Base-by-base conservation (phyloP, 2,797 vertebrate genomes). In the Ptychadena robeensis region DNA sequence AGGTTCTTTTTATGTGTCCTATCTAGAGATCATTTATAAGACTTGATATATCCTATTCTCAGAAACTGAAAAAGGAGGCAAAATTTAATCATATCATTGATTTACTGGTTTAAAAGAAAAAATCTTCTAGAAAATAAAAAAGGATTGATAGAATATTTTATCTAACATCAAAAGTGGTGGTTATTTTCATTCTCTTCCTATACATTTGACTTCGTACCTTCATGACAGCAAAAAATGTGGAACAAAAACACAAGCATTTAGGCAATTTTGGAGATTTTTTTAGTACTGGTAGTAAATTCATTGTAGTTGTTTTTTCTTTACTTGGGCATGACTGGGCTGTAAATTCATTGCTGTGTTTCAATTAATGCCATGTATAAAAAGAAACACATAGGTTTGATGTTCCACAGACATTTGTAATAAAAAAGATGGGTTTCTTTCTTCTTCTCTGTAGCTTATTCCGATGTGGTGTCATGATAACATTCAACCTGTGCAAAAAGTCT, bases 21-120 rank as follows among this genome's bases (percentile, higher is more conserved):
- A 40, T 34, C 8, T 88, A 85, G 87, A 87, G 57, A 77, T 83
- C 79, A 80, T 84, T 86, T 85, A 87, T 82, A 87, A 89, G 83
- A 35, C 14, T 31, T 35, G 4, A 64, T 10, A 76, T 81, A 25
- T 85, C 70, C 72, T 38, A 61, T 76, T 85, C 71, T 85, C 27
- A 63, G 35, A 18, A 12, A 79, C 48, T 68, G 48, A 9, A 69
- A 35, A 18, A 34, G 64, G 6, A 68, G n/a, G 31, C 65, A 59
- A 59, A 66, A 75, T 68, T 22, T 44, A 57, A 69, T 38, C 53
- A n/a, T 70, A 12, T 27, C 61, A 82, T 64, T 31, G 64, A 80
- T 70, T 65, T 38, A 57, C 31, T 30, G 65, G 70, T 65, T 76
- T 18, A 57, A 79, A 12, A 65, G 38, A 66, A 63, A 66, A 27